Evolutionary conservation across 1,140 invertebrate species (phyloP).

Genomic region (Hyposmocoma kahamanoa): DNA sequence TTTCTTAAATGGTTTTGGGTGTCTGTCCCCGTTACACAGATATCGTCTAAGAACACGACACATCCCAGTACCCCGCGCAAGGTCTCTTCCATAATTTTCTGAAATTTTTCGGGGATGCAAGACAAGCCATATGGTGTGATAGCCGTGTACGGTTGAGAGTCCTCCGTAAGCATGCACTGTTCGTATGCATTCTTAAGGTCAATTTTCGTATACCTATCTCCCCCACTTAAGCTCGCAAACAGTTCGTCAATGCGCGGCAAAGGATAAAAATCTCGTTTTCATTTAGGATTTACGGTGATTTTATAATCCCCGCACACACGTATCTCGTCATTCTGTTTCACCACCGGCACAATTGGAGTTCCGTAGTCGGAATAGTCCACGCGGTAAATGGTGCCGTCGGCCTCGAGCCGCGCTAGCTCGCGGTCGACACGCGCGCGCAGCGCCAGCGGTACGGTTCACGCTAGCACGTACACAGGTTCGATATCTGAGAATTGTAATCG

Average conservation of each 20-base stretch:
- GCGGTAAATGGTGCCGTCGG: constrained; percentile 15
- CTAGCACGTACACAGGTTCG: not conserved
- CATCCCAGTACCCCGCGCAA: constrained; percentile 10
- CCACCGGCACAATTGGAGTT: constrained; percentile 20
- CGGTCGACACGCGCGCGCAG: constrained; percentile 36
- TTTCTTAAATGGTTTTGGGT: not conserved
- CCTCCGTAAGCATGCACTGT: constrained; percentile 13
- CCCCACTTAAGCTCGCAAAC: constrained; percentile 16
- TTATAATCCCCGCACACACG: constrained; percentile 48
- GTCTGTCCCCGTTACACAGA: constrained; percentile 13
- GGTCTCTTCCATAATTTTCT: constrained; percentile 8
- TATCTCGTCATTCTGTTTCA: constrained; percentile 21
- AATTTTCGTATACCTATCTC: constrained; percentile 18
- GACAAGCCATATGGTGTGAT: constrained; percentile 18
- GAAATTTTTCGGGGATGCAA: constrained; percentile 16
- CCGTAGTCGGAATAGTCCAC: constrained; percentile 11
- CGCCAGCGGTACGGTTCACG: constrained; percentile 25
- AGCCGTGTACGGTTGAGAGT: constrained; percentile 12
- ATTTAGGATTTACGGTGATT: constrained; percentile 45
- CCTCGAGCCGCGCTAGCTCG: constrained; percentile 36
- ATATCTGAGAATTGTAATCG: not conserved
- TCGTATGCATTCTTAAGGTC: constrained; percentile 18
- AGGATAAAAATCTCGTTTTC: constrained; percentile 21
- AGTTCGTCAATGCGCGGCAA: constrained; percentile 24
- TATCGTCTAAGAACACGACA: constrained; percentile 20